phyloP scores from a whole-genome alignment of 2,797 vertebrate species.

The Pangasius krempfi region DNA sequence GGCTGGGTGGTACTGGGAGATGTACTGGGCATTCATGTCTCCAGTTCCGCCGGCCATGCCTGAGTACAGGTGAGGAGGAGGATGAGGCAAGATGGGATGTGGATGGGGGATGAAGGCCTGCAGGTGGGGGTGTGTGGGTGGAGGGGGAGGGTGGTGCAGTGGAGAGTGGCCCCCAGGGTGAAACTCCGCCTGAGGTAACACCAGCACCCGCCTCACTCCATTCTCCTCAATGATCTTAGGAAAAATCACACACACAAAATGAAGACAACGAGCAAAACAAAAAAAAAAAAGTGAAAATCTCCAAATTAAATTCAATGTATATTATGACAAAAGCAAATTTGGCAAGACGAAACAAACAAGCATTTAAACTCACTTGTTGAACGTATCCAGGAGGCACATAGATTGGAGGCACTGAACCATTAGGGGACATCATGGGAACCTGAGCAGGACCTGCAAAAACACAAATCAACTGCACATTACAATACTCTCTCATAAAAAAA shows the following conservation, averaged over 20 bases:
- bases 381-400: constrained; percentile 99
- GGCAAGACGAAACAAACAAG: not conserved
- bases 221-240: constrained; percentile 96
- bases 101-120: constrained; percentile 94
- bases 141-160: constrained; percentile 88
- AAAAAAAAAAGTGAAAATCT: not conserved
- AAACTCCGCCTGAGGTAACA: constrained; percentile 97
- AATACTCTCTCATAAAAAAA: not conserved
- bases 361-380: constrained; percentile 83
- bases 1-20: constrained; percentile 92
- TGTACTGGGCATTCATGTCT: constrained; percentile 90
- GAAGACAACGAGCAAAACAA: not conserved
- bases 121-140: constrained; percentile 87
- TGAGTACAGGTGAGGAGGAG: constrained; percentile 89
- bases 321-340: not conserved
- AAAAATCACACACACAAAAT: constrained; percentile 14
- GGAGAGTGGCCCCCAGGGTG: constrained; percentile 91
- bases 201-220: constrained; percentile 94
- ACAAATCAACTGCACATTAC: not conserved
- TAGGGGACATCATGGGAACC: constrained; percentile 99
- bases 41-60: constrained; percentile 85
- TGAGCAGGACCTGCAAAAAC: constrained; percentile 92
- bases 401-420: constrained; percentile 99
- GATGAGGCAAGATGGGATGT: constrained; percentile 84
- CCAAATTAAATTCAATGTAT: not conserved